Evolutionary conservation across 2,888 invertebrate genomes (phyloP), one percentile per base, ranked within the genome.

Genomic region (Amphimallon solstitiale): DNA sequence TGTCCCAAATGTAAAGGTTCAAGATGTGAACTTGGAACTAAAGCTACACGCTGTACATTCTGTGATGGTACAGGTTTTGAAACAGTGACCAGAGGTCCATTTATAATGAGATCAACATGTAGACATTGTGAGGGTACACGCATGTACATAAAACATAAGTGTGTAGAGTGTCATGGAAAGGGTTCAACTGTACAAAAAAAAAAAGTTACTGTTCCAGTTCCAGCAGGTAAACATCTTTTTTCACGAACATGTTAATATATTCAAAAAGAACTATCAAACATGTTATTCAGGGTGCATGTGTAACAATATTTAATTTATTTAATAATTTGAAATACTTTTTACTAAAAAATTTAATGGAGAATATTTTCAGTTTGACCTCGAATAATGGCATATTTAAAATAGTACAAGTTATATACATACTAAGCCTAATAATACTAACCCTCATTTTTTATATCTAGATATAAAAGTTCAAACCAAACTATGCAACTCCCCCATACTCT

Each of bases 31-130:
- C 91, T 89, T 0, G 98, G 99, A n/a, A 94, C 94, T 0, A 95
- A 94, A 79, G 89, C 97, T 5, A 88, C 91, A 1, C 89, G 89
- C 68, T 99, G 99, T 80, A 90, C 90, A 1, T 92, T 92, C 78
- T 99, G 99, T 80, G 95, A 97, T 83, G 99, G 99, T 6, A 93
- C 95, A 2, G 99, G 99, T 64, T 95, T 97, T 92, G 95, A 96
- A 83, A 94, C 94, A 7, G 90, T 95, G 71, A 78, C 81, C 1
- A 77, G 80, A 81, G 98, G 98, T 23, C 97, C 97, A 59, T 98
- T 98, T 83, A 92, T 98, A 21, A 98, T 98, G 97, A 87, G 97
- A 62, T 94, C 95, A 1, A 97, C 98, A 0, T 98, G 98, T 80
- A 87, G 97, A 37, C 91, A 92, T 73, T 97, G 97, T 77, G 91